phyloP scores from a whole-genome alignment of 2,888 invertebrate species.

The Eupithecia vulgata region DNA sequence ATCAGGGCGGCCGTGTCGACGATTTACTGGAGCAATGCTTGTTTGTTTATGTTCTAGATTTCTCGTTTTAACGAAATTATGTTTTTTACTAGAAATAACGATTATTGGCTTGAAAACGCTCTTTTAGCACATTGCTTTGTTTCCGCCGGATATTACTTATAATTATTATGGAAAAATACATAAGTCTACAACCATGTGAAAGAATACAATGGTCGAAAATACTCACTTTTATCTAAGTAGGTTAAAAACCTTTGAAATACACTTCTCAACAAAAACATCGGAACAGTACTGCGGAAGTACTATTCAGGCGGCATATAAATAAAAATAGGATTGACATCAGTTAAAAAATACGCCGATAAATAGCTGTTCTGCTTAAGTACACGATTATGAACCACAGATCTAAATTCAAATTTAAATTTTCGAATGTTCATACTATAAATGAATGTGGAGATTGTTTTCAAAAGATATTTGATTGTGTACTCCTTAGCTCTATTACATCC shows the following conservation, averaged over 20 bases:
- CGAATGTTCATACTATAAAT: too few relatives aligned
- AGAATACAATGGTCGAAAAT: not conserved
- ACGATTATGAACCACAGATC: too few relatives aligned
- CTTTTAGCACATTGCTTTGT: not conserved
- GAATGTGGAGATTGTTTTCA: too few relatives aligned
- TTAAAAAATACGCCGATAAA: too few relatives aligned
- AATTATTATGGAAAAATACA: not conserved
- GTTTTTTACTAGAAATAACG: not conserved
- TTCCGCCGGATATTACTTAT: not conserved
- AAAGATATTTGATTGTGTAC: too few relatives aligned
- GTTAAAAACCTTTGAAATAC: not conserved
- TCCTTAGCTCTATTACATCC: too few relatives aligned
- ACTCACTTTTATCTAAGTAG: not conserved
- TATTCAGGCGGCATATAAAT: too few relatives aligned
- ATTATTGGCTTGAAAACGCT: not conserved
- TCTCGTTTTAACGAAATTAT: not conserved
- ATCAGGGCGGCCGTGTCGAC: constrained; percentile 34
- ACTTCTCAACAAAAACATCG: too few relatives aligned
- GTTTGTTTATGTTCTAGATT: not conserved
- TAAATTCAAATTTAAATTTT: too few relatives aligned
- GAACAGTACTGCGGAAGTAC: too few relatives aligned
- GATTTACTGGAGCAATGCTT: constrained; percentile 5
- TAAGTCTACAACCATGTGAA: not conserved
- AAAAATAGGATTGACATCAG: too few relatives aligned
- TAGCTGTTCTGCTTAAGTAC: too few relatives aligned